phyloP scores from a whole-genome alignment of 1,140 invertebrate genomes.

The Sipha flava region DNA sequence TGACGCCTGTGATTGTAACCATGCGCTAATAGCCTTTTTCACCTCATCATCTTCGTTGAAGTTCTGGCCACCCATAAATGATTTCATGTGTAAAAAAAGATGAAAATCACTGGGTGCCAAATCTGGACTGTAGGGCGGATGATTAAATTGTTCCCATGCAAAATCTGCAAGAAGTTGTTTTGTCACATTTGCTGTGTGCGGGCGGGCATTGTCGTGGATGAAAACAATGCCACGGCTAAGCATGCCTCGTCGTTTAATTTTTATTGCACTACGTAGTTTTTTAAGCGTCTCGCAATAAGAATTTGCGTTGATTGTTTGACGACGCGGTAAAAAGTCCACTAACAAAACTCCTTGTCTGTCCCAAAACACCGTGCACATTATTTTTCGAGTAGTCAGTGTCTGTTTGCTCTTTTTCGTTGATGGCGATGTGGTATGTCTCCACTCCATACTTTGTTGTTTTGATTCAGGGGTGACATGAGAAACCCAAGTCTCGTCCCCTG shows the following conservation, averaged over 20 bases:
- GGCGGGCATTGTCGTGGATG: slow-evolving; percentile 43
- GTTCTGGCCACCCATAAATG: slow-evolving; percentile 31
- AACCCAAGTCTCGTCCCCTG: slow-evolving; percentile 44
- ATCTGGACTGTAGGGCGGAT: slow-evolving; percentile 41
- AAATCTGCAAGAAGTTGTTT: slow-evolving; percentile 34
- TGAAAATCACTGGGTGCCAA: slow-evolving; percentile 41
- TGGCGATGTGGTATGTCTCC: slow-evolving; percentile 36
- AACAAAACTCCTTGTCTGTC: slow-evolving; percentile 38
- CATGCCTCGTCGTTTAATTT: not conserved
- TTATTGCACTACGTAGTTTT: not conserved
- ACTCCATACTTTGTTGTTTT: slow-evolving; percentile 43
- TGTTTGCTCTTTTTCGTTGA: slow-evolving; percentile 36
- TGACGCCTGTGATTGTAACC: no score
- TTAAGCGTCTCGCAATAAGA: slow-evolving; percentile 37
- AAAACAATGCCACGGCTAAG: no score
- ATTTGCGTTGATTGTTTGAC: slow-evolving; percentile 38
- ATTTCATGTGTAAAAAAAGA: slow-evolving; percentile 37
- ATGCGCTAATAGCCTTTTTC: not conserved
- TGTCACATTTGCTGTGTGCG: slow-evolving; percentile 38
- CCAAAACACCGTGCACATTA: slow-evolving; percentile 39
- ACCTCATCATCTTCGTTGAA: slow-evolving; percentile 31
- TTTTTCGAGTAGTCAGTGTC: slow-evolving; percentile 39
- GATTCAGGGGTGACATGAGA: slow-evolving; percentile 42
- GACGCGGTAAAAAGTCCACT: slow-evolving; percentile 37
- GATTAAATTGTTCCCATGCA: slow-evolving; percentile 41